These are phyloP conservation scores for Scaptomyza hsui DNA, from an alignment of 1,140 invertebrate species.

Conservation along the genomic window DNA sequence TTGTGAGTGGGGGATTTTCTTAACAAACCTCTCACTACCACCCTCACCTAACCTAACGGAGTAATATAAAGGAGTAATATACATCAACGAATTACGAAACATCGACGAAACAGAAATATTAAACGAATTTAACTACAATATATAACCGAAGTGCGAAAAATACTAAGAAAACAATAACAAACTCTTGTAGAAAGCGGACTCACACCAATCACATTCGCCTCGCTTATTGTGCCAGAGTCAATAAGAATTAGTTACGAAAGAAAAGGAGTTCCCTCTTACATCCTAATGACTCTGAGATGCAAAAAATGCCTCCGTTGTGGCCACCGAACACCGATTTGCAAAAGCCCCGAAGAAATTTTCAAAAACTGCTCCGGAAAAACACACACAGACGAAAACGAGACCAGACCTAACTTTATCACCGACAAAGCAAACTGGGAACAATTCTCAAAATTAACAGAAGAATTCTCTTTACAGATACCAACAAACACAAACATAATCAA, in stretches of 20 bases:
- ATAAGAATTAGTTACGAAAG: background rate
- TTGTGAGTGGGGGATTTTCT: no score
- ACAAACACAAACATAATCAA: constrained; percentile 29
- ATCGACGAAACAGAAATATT: constrained; percentile 18
- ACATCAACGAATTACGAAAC: constrained; percentile 13
- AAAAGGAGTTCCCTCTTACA: background rate
- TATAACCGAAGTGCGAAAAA: constrained; percentile 16
- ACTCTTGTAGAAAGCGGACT: constrained; percentile 1
- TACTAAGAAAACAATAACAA: constrained; percentile 3
- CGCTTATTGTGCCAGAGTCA: background rate
- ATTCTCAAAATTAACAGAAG: background rate
- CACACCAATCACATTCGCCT: background rate
- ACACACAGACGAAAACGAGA: background rate
- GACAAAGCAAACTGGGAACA: constrained; percentile 27
- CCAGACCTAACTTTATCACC: constrained; percentile 19
- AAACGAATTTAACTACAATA: constrained; percentile 6
- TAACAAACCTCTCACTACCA: no score
- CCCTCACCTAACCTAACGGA: no score
- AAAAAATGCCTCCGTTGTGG: constrained; percentile 19
- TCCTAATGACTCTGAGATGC: constrained; percentile 2
- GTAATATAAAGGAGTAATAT: constrained; percentile 24
- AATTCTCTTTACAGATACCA: constrained; percentile 3
- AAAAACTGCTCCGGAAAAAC: constrained; percentile 1
- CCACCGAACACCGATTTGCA: constrained; percentile 19
- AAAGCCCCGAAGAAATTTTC: constrained; percentile 10